phyloP scores from a whole-genome alignment of 2,888 invertebrate genomes.

The Parthenolecanium corni region DNA sequence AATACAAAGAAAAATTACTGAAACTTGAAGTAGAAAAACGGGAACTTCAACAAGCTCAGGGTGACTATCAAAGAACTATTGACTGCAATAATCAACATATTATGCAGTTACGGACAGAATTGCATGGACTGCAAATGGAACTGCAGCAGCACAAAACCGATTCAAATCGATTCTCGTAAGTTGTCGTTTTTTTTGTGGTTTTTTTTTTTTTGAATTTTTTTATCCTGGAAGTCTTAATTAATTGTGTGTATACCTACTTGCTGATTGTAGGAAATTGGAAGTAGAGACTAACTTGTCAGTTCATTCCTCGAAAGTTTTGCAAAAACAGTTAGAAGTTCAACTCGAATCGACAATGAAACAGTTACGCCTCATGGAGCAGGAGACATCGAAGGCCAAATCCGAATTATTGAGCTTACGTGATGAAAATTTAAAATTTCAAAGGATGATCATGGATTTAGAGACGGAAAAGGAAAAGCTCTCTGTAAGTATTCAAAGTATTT shows the following conservation, averaged over 20 bases:
- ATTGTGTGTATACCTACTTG: neutral
- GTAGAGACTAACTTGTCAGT: constrained; percentile 6
- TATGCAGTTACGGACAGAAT: neutral
- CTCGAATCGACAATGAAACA: constrained; percentile 8
- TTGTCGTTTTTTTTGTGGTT: neutral
- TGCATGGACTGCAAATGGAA: neutral
- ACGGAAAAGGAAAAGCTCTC: neutral
- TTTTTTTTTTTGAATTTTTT: no score
- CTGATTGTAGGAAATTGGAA: constrained; percentile 1
- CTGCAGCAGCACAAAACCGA: neutral
- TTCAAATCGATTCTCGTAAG: neutral
- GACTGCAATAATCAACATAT: neutral
- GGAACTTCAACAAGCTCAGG: neutral
- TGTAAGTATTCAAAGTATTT: neutral
- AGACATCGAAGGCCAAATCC: neutral
- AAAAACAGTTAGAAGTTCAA: constrained; percentile 13
- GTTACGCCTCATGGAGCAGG: neutral
- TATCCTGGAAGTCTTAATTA: no score
- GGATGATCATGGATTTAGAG: neutral
- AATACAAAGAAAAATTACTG: neutral
- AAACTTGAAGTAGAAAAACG: neutral
- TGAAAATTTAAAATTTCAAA: neutral
- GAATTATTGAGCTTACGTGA: neutral
- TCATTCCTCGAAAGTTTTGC: constrained; percentile 6
- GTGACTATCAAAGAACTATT: neutral